These are phyloP conservation scores for Datnioides undecimradiatus DNA, from an alignment of 2,113 vertebrate species.

Conservation along the genomic window DNA sequence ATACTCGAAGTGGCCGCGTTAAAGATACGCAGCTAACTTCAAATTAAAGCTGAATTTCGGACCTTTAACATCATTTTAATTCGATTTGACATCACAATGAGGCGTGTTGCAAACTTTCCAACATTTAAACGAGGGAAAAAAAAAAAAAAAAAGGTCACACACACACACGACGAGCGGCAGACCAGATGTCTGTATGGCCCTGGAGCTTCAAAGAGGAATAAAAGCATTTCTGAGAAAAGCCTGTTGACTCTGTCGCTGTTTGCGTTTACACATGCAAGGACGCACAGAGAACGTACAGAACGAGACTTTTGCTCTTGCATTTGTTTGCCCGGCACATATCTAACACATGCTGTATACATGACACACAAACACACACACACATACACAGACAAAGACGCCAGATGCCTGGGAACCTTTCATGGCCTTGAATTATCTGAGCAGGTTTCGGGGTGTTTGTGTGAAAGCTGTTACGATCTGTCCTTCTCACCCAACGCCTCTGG, in stretches of 20 bases:
- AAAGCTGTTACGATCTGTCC: constrained; percentile 54
- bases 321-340: background rate
- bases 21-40: too few species aligned
- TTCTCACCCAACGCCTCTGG: constrained; percentile 47
- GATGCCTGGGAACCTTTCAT: constrained; percentile 30
- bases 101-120: too few species aligned
- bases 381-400: constrained; percentile 27
- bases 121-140: too few species aligned
- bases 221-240: background rate
- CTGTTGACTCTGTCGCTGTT: background rate
- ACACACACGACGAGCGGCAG: background rate
- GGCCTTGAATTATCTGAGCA: constrained; percentile 43
- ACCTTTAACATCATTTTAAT: too few species aligned
- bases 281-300: background rate
- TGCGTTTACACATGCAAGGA: background rate
- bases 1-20: too few species aligned
- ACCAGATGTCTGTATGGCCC: background rate
- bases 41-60: too few species aligned
- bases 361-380: constrained; percentile 7
- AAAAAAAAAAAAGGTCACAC: too few species aligned
- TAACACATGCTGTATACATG: background rate
- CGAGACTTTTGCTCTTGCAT: background rate
- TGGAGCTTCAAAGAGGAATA: background rate
- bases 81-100: too few species aligned
- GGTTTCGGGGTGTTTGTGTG: constrained; percentile 45